Percentiles rank a stretch among this genome's conserved stretches.
Conservation (phyloP, 2,797 vertebrate species). For the Neomorphus geoffroyi region DNA sequence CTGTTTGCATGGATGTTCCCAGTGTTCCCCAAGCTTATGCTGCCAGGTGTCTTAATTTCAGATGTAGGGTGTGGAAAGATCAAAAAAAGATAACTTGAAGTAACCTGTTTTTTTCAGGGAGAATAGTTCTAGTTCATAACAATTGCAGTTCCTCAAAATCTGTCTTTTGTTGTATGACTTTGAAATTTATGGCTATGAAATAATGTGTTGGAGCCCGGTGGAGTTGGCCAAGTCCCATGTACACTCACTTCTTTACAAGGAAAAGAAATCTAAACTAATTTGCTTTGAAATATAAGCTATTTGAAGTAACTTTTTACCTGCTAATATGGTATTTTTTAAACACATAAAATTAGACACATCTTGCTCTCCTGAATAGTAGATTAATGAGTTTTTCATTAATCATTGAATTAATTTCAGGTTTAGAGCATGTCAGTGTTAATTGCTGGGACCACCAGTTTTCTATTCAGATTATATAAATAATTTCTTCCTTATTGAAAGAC, state of each 20-base stretch:
- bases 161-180: neutral
- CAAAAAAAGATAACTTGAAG: neutral
- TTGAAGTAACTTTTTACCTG: neutral
- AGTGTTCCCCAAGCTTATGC: rapidly evolving
- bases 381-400: neutral
- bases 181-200: neutral
- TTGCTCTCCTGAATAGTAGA: neutral
- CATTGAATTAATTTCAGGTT: neutral
- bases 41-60: neutral
- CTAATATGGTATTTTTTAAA: neutral
- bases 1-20: neutral
- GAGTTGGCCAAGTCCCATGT: neutral
- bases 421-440: neutral
- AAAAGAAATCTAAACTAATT: neutral
- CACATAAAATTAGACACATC: neutral
- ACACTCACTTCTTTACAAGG: neutral
- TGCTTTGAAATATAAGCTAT: neutral
- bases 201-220: neutral
- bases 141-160: neutral
- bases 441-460: neutral
- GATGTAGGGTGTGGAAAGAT: neutral
- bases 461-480: neutral
- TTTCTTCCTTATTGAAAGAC: neutral
- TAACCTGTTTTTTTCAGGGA: neutral
- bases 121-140: neutral